Evolutionary conservation across 2,888 invertebrate species (phyloP), one percentile per base, ranked within the genome.

Genomic region (Synergus umbraculus): DNA sequence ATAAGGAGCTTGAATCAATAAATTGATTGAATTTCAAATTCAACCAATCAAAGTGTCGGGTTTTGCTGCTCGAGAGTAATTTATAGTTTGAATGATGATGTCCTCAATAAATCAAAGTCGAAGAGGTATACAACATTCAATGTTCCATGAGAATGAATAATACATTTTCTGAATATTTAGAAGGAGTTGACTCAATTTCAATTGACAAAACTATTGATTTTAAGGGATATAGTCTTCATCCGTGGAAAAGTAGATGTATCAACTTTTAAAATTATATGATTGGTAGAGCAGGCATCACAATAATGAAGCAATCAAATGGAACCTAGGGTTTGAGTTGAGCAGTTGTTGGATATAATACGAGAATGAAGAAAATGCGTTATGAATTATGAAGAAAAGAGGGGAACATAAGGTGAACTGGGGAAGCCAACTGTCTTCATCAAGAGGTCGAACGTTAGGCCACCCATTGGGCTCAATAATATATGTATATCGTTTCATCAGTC

Each of bases 401-500:
- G 43, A 46, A 44, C 44, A 63, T 44, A 66, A 58, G 58, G 67
- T 66, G 41, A 44, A 63, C 44, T 44, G 58, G 46, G 60, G 65
- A 76, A 54, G 58, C 60, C 76, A 79, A 67, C 77, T 79, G 79
- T 76, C 79, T 77, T 76, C 79, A 76, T 76, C 76, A 58, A 76
- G 60, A 65, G 76, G 65, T 60, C 63, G 37, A 67, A 54, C 54
- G 54, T 54, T 73, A 73, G 84, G 83, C 83, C 84, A 84, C 84
- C 84, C 84, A 79, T 79, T 82, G 76, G 79, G 79, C 58, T 76
- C 81, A 78, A 83, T 83, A 81, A 66, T 73, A 73, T 54, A 73
- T 73, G 54, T 73, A 54, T 73, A 73, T 54, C 81, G 80, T 82
- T 84, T 83, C 82, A 82, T 81, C 82, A 82, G 82, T 43, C 65